Evolutionary conservation across 2,113 vertebrate species (phyloP), one percentile per base, ranked within the genome.

Genomic region (Dunckerocampus dactyliophorus): DNA sequence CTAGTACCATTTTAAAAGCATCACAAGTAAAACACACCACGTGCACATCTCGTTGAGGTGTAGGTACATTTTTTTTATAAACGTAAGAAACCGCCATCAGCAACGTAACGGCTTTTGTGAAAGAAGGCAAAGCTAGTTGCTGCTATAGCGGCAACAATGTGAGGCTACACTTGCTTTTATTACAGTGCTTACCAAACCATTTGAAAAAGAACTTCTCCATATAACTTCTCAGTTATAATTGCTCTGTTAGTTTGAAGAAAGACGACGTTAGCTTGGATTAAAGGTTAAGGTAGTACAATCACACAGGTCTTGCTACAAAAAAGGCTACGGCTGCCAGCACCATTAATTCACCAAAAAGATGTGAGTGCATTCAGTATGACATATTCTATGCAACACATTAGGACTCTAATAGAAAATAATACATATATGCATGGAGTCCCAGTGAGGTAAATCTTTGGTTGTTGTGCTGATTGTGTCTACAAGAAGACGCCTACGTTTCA

Each of bases 391-490:
- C 46, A 54, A 50, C 56, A 47, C 37, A 48, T 7, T 57, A 55
- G 62, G 21, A n/a, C 47, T 57, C 39, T 15, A 60, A 56, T 57
- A 49, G 17, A 62, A 69, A 66, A 71, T 2, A 50, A 56, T 58
- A 14, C 8, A 69, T 56, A 42, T 52, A 66, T 66, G 34, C 8
- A 57, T 68, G 46, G 55, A 53, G 37, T 68, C 48, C 65, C 51
- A 55, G 63, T 67, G 74, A 83, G 76, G 76, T 84, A 78, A 76
- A 69, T 69, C 70, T 83, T 78, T 83, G 74, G 59, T 73, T 82
- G 79, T 81, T 85, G 80, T 85, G 81, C 76, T 82, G 66, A 78
- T 55, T 69, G 69, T 61, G 43, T 83, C 62, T 74, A 24, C 37
- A 59, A n/a, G 65, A 65, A 73, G 63, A 71, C 59, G 63, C 52